A percentile compares a stretch with the other conserved stretches of the same genome.
These are phyloP conservation scores for Parnassius apollo DNA, from an alignment of 2,888 invertebrate species.

Conservation along the genomic window DNA sequence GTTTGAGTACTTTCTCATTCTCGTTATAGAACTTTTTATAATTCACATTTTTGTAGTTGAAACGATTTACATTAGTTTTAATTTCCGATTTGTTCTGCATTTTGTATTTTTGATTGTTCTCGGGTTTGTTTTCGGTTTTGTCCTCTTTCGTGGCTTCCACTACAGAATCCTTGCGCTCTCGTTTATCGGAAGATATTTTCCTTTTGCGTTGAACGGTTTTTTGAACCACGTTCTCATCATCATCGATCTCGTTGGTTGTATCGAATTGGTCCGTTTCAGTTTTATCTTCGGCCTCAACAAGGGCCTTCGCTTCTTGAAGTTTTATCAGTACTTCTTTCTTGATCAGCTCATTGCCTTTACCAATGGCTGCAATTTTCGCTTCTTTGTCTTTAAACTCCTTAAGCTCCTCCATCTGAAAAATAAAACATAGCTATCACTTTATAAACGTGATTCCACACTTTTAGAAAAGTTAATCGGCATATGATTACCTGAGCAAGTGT, in stretches of 20 bases:
- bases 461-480: neutral
- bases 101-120: conserved; percentile 30
- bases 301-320: conserved; percentile 46
- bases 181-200: conserved; percentile 5
- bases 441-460: neutral
- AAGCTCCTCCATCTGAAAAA: conserved; percentile 57
- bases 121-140: conserved; percentile 15
- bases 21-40: conserved; percentile 59
- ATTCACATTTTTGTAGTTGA: conserved; percentile 52
- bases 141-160: conserved; percentile 2
- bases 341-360: conserved; percentile 56
- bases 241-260: conserved; percentile 9
- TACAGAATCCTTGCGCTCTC: conserved; percentile 3
- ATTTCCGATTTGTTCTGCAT: conserved; percentile 33
- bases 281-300: conserved; percentile 40
- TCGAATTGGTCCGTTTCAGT: neutral
- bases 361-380: conserved; percentile 57
- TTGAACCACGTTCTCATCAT: conserved; percentile 3
- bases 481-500: conserved; percentile 52
- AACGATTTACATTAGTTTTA: conserved; percentile 39
- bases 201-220: conserved; percentile 10
- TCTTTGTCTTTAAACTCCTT: conserved; percentile 58
- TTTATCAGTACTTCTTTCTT: conserved; percentile 54
- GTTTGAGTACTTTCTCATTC: conserved; percentile 47
- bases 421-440: neutral